Conservation (phyloP, 1,140 invertebrate species). For the Zaprionus lachaisei region DNA sequence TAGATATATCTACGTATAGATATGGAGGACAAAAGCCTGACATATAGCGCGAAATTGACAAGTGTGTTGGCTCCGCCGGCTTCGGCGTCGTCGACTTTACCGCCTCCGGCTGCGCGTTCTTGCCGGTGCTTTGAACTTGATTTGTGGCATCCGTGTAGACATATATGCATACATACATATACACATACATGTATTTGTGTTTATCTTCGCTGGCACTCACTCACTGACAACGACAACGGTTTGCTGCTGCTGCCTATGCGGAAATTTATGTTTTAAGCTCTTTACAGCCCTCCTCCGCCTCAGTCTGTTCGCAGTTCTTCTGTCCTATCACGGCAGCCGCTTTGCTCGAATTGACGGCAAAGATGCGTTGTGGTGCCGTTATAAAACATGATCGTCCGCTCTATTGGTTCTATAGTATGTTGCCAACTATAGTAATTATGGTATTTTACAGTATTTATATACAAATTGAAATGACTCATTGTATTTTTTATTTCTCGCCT, state of each 20-base stretch:
- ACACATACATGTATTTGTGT: constrained; percentile 30
- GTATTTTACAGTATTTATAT: constrained; percentile 5
- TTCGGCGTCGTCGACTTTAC: background rate
- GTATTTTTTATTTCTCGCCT: background rate
- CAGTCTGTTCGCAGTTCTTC: constrained; percentile 2
- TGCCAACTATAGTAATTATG: background rate
- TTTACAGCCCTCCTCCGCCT: constrained; percentile 3
- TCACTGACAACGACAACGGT: background rate
- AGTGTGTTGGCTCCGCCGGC: constrained; percentile 10
- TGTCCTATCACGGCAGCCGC: constrained; percentile 61
- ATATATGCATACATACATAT: constrained; percentile 7
- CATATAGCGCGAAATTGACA: constrained; percentile 31
- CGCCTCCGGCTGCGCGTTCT: constrained; percentile 38
- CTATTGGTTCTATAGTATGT: background rate
- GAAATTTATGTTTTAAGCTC: constrained; percentile 68
- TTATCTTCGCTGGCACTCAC: constrained; percentile 33
- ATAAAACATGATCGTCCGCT: constrained; percentile 30
- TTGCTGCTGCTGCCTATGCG: constrained; percentile 56
- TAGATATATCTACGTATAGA: constrained; percentile 18
- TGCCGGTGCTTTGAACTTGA: constrained; percentile 66
- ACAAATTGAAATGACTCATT: constrained; percentile 4
- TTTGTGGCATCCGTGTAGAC: constrained; percentile 61
- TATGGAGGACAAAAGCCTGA: constrained; percentile 54
- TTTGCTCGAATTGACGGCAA: constrained; percentile 45
- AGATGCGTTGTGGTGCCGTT: constrained; percentile 27